Evolutionary conservation across 2,888 invertebrate genomes (phyloP).

Genomic region (Perdita meconis): DNA sequence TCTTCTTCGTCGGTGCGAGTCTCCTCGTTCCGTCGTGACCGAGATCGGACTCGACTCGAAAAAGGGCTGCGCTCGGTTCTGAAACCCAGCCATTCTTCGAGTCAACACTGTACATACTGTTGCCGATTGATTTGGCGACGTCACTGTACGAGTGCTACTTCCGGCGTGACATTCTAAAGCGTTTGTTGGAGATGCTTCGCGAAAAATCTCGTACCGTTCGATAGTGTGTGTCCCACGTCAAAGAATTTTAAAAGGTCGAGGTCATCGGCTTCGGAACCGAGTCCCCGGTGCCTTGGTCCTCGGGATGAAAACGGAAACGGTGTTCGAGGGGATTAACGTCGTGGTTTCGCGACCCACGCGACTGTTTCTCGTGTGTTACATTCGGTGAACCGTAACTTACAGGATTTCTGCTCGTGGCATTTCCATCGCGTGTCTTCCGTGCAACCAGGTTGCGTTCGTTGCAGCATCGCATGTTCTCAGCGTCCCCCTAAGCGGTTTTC

Average conservation of each 20-base stretch:
- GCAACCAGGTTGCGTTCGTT: slow-evolving; percentile 2
- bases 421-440: slow-evolving; percentile 7
- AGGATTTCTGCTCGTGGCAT: slow-evolving; percentile 41
- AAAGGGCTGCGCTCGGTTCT: too few relatives aligned
- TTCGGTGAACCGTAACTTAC: slow-evolving; percentile 49
- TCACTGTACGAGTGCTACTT: too few relatives aligned
- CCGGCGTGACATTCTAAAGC: too few relatives aligned
- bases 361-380: slow-evolving; percentile 27
- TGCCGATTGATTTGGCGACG: too few relatives aligned
- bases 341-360: slow-evolving; percentile 39
- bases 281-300: not conserved
- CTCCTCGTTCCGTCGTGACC: too few relatives aligned
- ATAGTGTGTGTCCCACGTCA: not conserved
- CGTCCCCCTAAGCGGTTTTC: not conserved
- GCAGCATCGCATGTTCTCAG: not conserved
- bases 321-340: slow-evolving; percentile 37
- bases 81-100: too few relatives aligned
- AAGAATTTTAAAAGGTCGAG: slow-evolving; percentile 28
- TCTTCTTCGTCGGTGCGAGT: too few relatives aligned
- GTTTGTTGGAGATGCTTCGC: not conserved
- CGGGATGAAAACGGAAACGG: slow-evolving; percentile 30
- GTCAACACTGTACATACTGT: too few relatives aligned
- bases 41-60: too few relatives aligned
- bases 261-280: slow-evolving; percentile 23
- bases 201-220: not conserved